These are phyloP conservation scores for Alcedo quadribrachys DNA, from an alignment of 2,797 vertebrate genomes.

Conservation along the genomic window DNA sequence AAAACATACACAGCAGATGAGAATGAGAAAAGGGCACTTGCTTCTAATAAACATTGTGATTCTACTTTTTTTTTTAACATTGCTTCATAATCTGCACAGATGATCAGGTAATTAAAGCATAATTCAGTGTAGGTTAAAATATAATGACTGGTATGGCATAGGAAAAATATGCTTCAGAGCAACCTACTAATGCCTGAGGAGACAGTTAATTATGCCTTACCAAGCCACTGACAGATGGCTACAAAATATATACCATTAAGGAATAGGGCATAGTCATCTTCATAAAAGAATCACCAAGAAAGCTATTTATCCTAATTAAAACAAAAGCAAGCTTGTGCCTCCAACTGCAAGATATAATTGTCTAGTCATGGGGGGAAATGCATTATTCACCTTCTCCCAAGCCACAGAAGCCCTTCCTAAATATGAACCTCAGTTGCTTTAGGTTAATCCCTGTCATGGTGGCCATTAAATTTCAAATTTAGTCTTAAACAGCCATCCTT, in stretches of 20 bases:
- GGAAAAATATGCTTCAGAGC: background rate
- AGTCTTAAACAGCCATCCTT: background rate
- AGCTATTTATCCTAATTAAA: slow-evolving; percentile 13
- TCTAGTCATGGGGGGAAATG: background rate
- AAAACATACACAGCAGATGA: slow-evolving; percentile 23
- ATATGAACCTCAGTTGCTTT: background rate
- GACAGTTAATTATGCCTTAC: background rate
- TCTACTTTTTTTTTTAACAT: background rate
- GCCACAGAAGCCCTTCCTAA: background rate
- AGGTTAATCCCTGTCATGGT: background rate
- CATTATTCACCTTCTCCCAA: background rate
- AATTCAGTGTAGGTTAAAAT: slow-evolving; percentile 19
- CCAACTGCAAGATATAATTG: background rate
- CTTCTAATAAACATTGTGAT: background rate
- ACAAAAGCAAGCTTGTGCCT: background rate
- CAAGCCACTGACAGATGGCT: slow-evolving; percentile 21
- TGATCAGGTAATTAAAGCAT: slow-evolving; percentile 34
- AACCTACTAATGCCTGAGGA: background rate
- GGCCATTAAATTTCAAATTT: background rate
- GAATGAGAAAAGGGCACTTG: background rate
- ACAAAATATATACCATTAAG: background rate
- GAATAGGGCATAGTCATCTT: background rate
- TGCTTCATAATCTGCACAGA: slow-evolving; percentile 33
- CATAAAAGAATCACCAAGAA: background rate
- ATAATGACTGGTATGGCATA: background rate